Percentiles rank a stretch among this genome's conserved stretches.
phyloP scores from a whole-genome alignment of 2,888 invertebrate species.

The Epinotia bilunana region DNA sequence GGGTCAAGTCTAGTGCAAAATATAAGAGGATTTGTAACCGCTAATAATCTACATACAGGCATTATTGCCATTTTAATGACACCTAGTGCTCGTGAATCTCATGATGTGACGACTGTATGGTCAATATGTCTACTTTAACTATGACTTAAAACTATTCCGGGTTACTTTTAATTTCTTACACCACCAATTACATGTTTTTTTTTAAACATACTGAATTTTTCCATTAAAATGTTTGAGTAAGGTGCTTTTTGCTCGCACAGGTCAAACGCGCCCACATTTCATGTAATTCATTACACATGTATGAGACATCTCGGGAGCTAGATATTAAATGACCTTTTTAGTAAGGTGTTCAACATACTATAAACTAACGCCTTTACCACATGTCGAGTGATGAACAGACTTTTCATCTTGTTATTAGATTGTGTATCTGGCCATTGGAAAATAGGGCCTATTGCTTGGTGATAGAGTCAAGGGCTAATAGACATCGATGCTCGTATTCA shows the following conservation, averaged over 20 bases:
- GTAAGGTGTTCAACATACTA: conserved; percentile 33
- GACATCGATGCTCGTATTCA: not conserved
- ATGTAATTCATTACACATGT: conserved; percentile 14
- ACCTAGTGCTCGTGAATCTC: no score
- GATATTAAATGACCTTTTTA: conserved; percentile 26
- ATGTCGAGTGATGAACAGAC: conserved; percentile 22
- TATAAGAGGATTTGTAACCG: no score
- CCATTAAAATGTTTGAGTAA: not conserved
- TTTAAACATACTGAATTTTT: not conserved
- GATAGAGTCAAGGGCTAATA: not conserved
- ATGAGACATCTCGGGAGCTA: conserved; percentile 13
- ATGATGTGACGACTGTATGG: not conserved
- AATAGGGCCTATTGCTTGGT: not conserved
- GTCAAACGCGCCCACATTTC: not conserved
- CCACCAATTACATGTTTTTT: not conserved
- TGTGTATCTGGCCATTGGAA: not conserved
- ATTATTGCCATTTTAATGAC: no score
- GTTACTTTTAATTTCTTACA: not conserved
- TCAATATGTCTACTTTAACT: no score
- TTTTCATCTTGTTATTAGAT: conserved; percentile 19
- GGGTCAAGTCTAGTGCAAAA: no score
- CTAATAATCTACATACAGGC: no score
- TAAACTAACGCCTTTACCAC: conserved; percentile 24
- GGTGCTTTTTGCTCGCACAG: not conserved
- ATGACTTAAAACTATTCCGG: not conserved